Conservation (phyloP, 2,888 invertebrate genomes). For the Parnassius apollo region DNA sequence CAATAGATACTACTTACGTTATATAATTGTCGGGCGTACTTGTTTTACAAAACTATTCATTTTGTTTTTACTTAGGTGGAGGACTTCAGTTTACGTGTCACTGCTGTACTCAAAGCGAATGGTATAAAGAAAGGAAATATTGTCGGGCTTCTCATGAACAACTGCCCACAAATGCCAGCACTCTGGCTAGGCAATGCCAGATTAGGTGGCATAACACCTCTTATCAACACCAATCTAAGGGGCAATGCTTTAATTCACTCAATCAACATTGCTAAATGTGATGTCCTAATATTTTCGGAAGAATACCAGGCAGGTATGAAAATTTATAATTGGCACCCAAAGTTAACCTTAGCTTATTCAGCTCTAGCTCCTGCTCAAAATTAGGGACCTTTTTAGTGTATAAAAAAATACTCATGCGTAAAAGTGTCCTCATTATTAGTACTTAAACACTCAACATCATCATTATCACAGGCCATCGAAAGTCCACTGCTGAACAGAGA, state of each 20-base stretch:
- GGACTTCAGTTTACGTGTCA: conserved; percentile 91
- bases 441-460: too few relatives aligned
- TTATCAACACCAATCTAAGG: conserved; percentile 96
- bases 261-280: conserved; percentile 91
- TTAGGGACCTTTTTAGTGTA: too few relatives aligned
- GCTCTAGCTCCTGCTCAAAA: too few relatives aligned
- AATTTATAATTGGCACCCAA: not conserved
- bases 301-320: conserved; percentile 84
- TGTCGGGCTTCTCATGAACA: conserved; percentile 94
- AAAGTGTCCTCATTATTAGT: too few relatives aligned
- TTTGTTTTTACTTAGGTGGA: conserved; percentile 83
- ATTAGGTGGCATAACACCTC: conserved; percentile 90
- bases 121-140: conserved; percentile 93
- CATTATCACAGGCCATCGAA: too few relatives aligned
- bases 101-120: conserved; percentile 88
- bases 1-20: too few relatives aligned
- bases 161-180: conserved; percentile 94
- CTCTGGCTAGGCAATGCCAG: conserved; percentile 97
- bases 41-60: not conserved
- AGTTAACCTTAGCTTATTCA: too few relatives aligned
- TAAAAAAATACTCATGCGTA: too few relatives aligned
- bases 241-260: conserved; percentile 93
- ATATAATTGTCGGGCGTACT: too few relatives aligned
- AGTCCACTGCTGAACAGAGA: too few relatives aligned
- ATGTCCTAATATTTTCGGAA: conserved; percentile 90